phyloP scores from a whole-genome alignment of 1,140 invertebrate genomes.

The Hylyphantes graminicola region DNA sequence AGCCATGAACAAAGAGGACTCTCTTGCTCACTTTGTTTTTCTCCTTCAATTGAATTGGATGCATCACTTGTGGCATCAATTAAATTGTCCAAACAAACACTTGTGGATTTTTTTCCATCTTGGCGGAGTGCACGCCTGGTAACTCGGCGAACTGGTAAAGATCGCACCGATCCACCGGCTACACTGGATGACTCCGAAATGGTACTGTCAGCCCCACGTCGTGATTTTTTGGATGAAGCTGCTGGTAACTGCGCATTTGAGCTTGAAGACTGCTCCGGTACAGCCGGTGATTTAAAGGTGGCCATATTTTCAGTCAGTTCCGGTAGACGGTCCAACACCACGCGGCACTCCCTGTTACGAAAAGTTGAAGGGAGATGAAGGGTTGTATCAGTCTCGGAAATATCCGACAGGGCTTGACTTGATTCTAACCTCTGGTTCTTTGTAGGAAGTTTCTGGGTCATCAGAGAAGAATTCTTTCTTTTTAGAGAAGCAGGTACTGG shows the following conservation, averaged over 20 bases:
- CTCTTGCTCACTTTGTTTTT: not conserved
- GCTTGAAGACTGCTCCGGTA: too few relatives aligned
- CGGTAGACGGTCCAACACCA: not conserved
- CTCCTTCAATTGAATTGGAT: not conserved
- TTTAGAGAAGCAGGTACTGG: not conserved
- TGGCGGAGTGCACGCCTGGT: not conserved
- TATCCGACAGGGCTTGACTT: not conserved
- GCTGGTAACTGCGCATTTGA: too few relatives aligned
- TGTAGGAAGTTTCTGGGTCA: slow-evolving; percentile 38
- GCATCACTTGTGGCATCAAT: not conserved
- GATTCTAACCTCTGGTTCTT: slow-evolving; percentile 12
- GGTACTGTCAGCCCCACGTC: not conserved
- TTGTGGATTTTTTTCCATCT: not conserved
- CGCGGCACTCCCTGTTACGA: not conserved
- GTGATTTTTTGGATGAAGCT: too few relatives aligned
- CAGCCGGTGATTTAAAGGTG: too few relatives aligned
- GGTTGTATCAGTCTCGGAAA: not conserved
- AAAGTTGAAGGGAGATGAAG: not conserved
- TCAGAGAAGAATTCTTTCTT: slow-evolving; percentile 5
- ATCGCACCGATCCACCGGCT: not conserved
- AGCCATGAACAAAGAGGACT: slow-evolving; percentile 37
- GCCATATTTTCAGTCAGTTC: not conserved
- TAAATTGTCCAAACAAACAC: not conserved
- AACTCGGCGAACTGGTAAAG: not conserved
- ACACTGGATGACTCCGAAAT: not conserved